phyloP scores from a whole-genome alignment of 1,140 invertebrate genomes.

The Teleopsis dalmanni region DNA sequence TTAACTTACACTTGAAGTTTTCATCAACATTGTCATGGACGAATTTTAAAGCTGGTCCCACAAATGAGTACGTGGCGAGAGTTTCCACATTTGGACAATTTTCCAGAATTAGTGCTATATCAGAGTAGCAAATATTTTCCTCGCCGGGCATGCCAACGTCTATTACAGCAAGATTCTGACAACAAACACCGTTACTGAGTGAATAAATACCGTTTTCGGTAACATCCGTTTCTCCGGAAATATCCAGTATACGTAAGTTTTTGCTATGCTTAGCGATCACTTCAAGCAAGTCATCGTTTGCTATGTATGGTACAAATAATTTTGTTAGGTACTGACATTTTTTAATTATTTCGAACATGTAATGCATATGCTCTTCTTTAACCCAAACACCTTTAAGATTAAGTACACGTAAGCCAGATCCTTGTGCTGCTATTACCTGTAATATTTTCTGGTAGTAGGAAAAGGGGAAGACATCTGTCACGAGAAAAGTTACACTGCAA shows the following conservation, averaged over 20 bases:
- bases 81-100: conserved; percentile 54
- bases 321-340: conserved; percentile 51
- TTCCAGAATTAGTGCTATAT: conserved; percentile 52
- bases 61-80: conserved; percentile 56
- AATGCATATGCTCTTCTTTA: conserved; percentile 54
- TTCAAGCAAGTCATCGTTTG: conserved; percentile 58
- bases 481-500: conserved; percentile 53
- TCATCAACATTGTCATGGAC: conserved; percentile 49
- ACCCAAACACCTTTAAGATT: conserved; percentile 64
- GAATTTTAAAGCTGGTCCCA: conserved; percentile 51
- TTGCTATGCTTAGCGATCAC: conserved; percentile 50
- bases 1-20: conserved; percentile 51
- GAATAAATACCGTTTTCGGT: conserved; percentile 53
- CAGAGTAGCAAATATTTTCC: conserved; percentile 55
- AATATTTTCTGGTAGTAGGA: conserved; percentile 59
- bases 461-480: conserved; percentile 57
- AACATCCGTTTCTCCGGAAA: conserved; percentile 58
- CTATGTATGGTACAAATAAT: conserved; percentile 58
- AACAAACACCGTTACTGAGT: conserved; percentile 45
- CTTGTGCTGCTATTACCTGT: conserved; percentile 53
- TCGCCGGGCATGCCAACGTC: conserved; percentile 59
- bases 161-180: conserved; percentile 51
- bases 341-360: conserved; percentile 53
- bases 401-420: conserved; percentile 51
- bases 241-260: conserved; percentile 53